Conservation (phyloP, 2,113 vertebrate genomes). For the Chamaetylas fuelleborni region DNA sequence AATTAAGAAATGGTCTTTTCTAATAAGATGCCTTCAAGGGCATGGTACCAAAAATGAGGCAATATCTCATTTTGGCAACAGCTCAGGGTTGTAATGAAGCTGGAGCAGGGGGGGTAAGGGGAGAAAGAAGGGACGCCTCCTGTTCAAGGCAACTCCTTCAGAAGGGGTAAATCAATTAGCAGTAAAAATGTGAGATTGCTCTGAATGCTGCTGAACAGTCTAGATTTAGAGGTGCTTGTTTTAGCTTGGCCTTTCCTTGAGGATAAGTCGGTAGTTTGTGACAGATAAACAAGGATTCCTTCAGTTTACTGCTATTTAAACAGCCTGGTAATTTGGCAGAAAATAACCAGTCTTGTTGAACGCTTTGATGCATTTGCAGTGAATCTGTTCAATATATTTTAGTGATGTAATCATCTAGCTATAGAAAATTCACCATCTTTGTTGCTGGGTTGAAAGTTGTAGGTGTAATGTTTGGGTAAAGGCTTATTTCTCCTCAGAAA, state of each 20-base stretch:
- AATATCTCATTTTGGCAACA: slow-evolving; percentile 73
- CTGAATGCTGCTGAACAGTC: background rate
- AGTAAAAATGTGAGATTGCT: background rate
- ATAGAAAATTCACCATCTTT: background rate
- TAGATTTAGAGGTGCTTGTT: background rate
- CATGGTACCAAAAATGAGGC: slow-evolving; percentile 70
- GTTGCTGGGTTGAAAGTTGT: background rate
- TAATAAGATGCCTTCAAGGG: slow-evolving; percentile 82
- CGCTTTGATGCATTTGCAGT: background rate
- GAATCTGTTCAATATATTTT: background rate
- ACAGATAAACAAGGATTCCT: background rate
- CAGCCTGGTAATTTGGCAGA: background rate
- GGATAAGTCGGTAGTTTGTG: background rate
- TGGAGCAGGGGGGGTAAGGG: slow-evolving; percentile 56
- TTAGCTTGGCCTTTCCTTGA: background rate
- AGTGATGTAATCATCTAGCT: background rate
- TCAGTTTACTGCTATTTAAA: background rate
- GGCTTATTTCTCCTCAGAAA: background rate
- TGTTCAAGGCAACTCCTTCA: slow-evolving; percentile 62
- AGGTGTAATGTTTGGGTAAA: background rate
- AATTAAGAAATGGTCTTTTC: slow-evolving; percentile 83
- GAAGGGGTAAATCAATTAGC: slow-evolving; percentile 64
- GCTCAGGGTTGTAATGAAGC: slow-evolving; percentile 71
- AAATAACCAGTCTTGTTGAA: background rate
- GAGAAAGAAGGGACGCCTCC: slow-evolving; percentile 43